phyloP scores from a whole-genome alignment of 2,797 vertebrate genomes.

The Tympanoctomys barrerae region DNA sequence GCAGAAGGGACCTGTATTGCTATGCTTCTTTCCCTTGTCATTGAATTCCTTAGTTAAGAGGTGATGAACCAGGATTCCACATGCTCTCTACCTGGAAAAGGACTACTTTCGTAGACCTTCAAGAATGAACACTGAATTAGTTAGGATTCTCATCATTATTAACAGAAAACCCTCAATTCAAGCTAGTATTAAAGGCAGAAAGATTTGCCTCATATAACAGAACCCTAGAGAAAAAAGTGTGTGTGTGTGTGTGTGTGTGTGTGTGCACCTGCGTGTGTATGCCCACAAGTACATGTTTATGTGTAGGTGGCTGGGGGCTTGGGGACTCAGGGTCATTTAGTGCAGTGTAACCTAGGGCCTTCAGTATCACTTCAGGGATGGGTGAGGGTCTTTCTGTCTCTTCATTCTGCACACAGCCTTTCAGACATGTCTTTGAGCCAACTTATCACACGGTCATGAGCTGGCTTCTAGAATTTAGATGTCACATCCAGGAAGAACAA shows the following conservation, averaged over 20 bases:
- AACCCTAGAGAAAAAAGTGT: not conserved
- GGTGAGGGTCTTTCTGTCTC: not conserved
- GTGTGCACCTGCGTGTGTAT: not conserved
- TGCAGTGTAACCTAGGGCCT: not conserved
- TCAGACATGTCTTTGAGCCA: not conserved
- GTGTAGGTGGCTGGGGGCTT: not conserved
- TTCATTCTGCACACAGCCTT: not conserved
- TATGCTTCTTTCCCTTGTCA: not conserved
- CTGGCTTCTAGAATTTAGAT: not conserved
- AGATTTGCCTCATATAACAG: not conserved
- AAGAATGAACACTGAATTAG: not conserved
- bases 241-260: not conserved
- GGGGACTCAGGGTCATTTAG: not conserved
- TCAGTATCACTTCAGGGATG: not conserved
- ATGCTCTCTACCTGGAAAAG: not conserved
- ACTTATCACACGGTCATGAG: not conserved
- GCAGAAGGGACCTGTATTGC: not conserved
- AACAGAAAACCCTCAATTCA: not conserved
- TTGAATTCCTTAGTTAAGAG: not conserved
- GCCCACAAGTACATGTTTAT: too few relatives aligned
- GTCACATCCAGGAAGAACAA: not conserved
- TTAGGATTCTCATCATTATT: not conserved
- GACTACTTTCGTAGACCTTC: not conserved
- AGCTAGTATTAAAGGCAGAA: not conserved
- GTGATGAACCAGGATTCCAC: not conserved